A percentile compares a stretch with the other conserved stretches of the same genome.
Conservation (phyloP, 2,797 vertebrate genomes). For the Trichosurus vulpecula region DNA sequence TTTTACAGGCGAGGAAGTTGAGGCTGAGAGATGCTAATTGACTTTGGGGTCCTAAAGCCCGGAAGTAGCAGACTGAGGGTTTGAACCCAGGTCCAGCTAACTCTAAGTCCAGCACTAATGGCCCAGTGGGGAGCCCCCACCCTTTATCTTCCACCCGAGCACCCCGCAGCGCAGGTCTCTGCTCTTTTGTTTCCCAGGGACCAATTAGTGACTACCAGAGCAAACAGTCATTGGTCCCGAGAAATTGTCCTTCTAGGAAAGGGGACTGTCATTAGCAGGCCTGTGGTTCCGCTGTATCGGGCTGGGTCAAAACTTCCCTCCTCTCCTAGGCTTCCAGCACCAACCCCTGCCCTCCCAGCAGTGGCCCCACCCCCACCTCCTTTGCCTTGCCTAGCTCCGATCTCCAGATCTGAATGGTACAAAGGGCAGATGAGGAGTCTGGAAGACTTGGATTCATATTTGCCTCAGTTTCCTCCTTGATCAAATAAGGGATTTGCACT, state of each 20-base stretch:
- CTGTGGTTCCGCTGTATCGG: background rate
- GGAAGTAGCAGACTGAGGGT: background rate
- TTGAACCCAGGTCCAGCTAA: background rate
- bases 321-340: background rate
- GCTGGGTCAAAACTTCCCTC: too few species aligned
- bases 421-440: too few species aligned
- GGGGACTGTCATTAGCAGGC: background rate
- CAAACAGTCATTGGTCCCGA: background rate
- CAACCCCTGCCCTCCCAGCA: background rate
- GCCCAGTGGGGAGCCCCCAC: too few species aligned
- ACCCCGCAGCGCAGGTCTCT: background rate
- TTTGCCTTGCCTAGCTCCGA: too few species aligned
- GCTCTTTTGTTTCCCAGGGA: background rate
- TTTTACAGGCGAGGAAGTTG: background rate
- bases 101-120: background rate
- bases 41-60: background rate
- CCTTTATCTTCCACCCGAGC: too few species aligned
- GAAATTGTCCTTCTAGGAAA: background rate
- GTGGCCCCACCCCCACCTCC: rapidly evolving
- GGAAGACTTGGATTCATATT: background rate
- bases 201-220: background rate
- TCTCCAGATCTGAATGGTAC: too few species aligned
- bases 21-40: background rate
- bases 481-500: background rate
- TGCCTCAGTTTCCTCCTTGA: background rate